These are phyloP conservation scores for Hedychridium roseum DNA, from an alignment of 2,888 invertebrate species.

Conservation along the genomic window DNA sequence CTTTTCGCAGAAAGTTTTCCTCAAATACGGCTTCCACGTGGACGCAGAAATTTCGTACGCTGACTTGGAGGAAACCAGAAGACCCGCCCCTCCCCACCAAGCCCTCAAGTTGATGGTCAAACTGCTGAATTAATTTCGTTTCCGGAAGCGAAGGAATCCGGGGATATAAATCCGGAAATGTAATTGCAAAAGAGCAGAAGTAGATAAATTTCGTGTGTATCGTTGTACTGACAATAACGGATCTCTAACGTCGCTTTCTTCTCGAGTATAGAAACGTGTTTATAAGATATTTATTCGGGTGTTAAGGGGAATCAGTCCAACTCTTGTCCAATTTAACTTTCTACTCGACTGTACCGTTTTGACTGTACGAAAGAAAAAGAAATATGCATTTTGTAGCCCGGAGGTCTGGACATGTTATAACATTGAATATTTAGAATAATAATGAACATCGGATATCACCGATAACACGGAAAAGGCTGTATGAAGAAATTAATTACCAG, in stretches of 20 bases:
- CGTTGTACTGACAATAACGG: conserved; percentile 58
- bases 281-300: too few relatives aligned
- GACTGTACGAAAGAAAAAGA: too few relatives aligned
- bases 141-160: conserved; percentile 10
- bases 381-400: too few relatives aligned
- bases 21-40: conserved; percentile 72
- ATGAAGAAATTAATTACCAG: too few relatives aligned
- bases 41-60: conserved; percentile 74
- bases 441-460: too few relatives aligned
- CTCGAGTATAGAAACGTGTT: too few relatives aligned
- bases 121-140: conserved; percentile 41
- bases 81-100: conserved; percentile 74
- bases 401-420: too few relatives aligned
- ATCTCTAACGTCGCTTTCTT: conserved; percentile 39
- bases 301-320: too few relatives aligned
- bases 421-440: too few relatives aligned
- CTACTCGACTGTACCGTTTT: too few relatives aligned
- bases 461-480: too few relatives aligned
- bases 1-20: conserved; percentile 79
- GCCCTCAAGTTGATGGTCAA: conserved; percentile 75
- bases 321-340: too few relatives aligned
- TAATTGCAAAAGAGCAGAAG: conserved; percentile 34
- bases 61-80: conserved; percentile 76
- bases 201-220: conserved; percentile 50
- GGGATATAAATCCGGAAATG: not conserved